These are phyloP conservation scores for Ciona savignyi DNA, from an alignment of 23 tunicate species.

Conservation along the genomic window DNA sequence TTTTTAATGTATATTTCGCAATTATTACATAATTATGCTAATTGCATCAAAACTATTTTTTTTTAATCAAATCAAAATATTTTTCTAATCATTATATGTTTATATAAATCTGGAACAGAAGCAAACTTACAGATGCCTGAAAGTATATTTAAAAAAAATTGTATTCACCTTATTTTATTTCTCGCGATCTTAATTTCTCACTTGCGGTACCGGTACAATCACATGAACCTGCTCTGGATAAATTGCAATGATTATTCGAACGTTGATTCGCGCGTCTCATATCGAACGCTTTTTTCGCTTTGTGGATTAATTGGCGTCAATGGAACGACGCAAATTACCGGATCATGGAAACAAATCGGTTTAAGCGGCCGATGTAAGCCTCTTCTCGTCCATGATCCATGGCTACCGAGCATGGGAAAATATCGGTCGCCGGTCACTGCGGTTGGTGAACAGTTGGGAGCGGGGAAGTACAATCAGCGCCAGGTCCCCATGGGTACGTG, in stretches of 20 bases:
- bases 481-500: too few relatives aligned
- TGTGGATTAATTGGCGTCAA: not conserved
- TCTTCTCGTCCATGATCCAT: not conserved
- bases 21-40: too few relatives aligned
- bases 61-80: too few relatives aligned
- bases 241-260: not conserved
- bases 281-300: not conserved
- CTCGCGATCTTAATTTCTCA: too few relatives aligned
- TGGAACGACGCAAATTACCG: not conserved
- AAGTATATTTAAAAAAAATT: too few relatives aligned
- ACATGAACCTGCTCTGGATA: not conserved
- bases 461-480: not conserved
- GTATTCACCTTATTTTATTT: too few relatives aligned
- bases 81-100: too few relatives aligned
- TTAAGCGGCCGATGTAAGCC: not conserved
- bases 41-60: too few relatives aligned
- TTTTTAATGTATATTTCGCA: too few relatives aligned
- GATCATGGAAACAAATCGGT: conserved; percentile 1
- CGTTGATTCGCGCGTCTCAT: not conserved
- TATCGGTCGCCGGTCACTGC: not conserved
- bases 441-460: not conserved
- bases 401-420: not conserved
- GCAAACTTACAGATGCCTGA: too few relatives aligned
- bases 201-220: too few relatives aligned
- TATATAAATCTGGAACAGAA: too few relatives aligned